These are phyloP conservation scores for Scytalopus superciliaris DNA, from an alignment of 2,113 vertebrate species.

Conservation along the genomic window DNA sequence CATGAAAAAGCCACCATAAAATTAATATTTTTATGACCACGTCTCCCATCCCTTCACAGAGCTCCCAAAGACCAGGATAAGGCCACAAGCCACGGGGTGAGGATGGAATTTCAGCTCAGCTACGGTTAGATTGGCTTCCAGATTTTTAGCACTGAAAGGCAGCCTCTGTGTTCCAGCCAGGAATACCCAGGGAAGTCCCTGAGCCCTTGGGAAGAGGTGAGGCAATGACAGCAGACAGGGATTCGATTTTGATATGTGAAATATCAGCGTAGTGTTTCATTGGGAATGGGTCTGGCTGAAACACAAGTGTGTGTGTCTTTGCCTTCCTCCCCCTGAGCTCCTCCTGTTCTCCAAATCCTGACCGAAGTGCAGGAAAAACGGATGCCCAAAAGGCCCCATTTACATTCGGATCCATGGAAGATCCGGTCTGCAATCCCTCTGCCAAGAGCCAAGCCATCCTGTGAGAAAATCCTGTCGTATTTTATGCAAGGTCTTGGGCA, in stretches of 20 bases:
- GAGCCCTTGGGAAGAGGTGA: not conserved
- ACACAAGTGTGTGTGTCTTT: accelerated
- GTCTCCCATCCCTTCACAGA: not conserved
- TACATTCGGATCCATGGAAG: accelerated
- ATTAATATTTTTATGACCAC: not conserved
- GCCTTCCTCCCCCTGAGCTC: not conserved
- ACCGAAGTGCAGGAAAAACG: not conserved
- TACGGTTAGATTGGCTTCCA: not conserved
- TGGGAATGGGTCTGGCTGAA: not conserved
- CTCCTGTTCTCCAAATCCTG: not conserved
- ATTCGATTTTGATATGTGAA: not conserved
- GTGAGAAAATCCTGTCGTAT: accelerated
- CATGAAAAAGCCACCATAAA: not conserved
- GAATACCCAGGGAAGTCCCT: not conserved
- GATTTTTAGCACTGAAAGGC: not conserved
- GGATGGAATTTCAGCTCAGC: not conserved
- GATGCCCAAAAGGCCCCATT: not conserved
- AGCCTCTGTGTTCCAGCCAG: not conserved
- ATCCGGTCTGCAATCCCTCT: not conserved
- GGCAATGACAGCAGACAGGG: not conserved
- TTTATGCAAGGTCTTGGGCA: slow-evolving; percentile 7
- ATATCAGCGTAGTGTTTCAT: not conserved
- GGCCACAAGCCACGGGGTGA: not conserved
- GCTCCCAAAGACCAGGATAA: not conserved
- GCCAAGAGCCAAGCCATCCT: not conserved